Evolutionary conservation across 2,113 vertebrate genomes (phyloP), one percentile per base, ranked within the genome.

Genomic region (Callorhinus ursinus): DNA sequence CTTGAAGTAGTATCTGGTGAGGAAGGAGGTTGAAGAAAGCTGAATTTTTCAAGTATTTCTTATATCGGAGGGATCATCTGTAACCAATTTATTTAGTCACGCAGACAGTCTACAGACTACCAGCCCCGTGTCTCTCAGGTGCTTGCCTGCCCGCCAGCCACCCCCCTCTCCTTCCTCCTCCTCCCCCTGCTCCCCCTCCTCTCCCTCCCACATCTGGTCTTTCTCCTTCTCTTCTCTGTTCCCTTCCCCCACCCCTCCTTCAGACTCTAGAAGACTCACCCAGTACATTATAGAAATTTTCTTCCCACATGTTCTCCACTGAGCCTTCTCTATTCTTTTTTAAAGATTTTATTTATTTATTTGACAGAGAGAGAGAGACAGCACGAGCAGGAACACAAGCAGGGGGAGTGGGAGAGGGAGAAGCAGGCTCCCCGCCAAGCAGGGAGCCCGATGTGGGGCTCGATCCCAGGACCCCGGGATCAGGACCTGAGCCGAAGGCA

Each of bases 161-260:
- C 36, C 21, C 15, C 8, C 5, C 9, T 49, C 7, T 7, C 57
- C 11, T 15, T 3, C 16, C 15, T 59, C n/a, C 15, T 65, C 16
- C 4, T 1, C 5, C 55, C 3, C n/a, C 13, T 53, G 19, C 3
- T 33, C 2, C 36, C 2, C 42, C 12, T 53, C 31, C 2, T 33
- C 33, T 61, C 14, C 24, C 39, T 49, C 72, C 72, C 15, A 18
- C 42, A 28, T 76, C 42, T 28, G 24, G 24, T 31, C 26, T 19
- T 24, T 42, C 79, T 76, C 7, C 33, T 24, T 83, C 76, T 65
- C 16, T 72, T 55, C n/a, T 5, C 90, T 4, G 0, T 1, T 10
- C 28, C 22, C 1, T 4, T 21, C 31, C 87, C 31, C 7, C 2
- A 13, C 24, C 2, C 61, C 6, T 2, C 2, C 36, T 46, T 31